Evolutionary conservation across 2,888 invertebrate genomes (phyloP), one percentile per base, ranked within the genome.

Genomic region (Cerceris rybyensis): DNA sequence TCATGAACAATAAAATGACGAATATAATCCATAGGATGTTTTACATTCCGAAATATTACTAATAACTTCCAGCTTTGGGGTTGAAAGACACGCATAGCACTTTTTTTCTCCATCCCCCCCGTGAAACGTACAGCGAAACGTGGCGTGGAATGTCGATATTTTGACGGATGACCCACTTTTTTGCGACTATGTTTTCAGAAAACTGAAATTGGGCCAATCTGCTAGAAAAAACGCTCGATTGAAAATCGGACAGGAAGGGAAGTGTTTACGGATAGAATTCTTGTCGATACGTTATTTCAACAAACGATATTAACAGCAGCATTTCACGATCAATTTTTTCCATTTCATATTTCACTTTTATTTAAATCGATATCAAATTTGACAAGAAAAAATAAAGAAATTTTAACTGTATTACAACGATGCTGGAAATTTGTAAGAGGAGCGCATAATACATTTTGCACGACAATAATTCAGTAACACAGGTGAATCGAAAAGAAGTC

Each of bases 131-230:
- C 41, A 28, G 14, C 8, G 55, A 55, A 60, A 17, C 57, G 28
- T 43, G 13, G 43, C 39, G 11, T 17, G 9, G 14, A 43, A 72
- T 57, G 55, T 57, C 74, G 55, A 77, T 75, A 78, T 75, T 78
- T 81, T 65, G 67, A 75, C 52, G 67, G 55, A 43, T 58, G 75
- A 70, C 78, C 58, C 55, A 70, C 60, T 50, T 74, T 81, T 80
- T 74, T 58, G 39, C 54, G 49, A 67, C 28, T 42, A 50, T 58
- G 50, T 59, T 59, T 65, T 63, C 64, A 14, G 55, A 52, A 65
- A 50, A 13, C 14, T 9, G 60, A 67, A 72, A 75, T 78, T 70
- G 65, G 78, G 71, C 80, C 75, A 67, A 50, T 14, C 50, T 0
- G 43, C 46, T 39, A 52, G 17, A 17, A 46, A 52, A 66, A 70